Percentiles rank a stretch among this genome's conserved stretches.
Evolutionary conservation across 2,797 vertebrate species (phyloP).

Genomic region (Sciaenops ocellatus): DNA sequence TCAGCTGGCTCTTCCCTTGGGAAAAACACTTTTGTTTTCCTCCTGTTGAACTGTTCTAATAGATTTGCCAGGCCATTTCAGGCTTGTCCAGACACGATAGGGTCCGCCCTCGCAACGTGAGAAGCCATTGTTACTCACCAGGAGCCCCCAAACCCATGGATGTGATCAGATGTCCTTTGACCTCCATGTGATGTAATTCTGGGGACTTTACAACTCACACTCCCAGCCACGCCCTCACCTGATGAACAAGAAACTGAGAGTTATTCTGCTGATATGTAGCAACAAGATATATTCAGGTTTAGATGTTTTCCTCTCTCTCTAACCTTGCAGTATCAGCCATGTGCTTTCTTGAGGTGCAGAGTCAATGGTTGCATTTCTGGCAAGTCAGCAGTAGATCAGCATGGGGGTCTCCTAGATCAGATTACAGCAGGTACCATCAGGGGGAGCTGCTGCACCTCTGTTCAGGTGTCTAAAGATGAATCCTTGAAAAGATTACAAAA

Average conservation of each 20-base stretch:
- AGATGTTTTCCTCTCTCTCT: neutral
- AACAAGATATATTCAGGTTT: neutral
- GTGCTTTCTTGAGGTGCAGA: conserved; percentile 50
- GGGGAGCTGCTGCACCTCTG: conserved; percentile 52
- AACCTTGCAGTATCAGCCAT: conserved; percentile 70
- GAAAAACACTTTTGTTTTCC: conserved; percentile 61
- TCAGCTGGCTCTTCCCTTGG: conserved; percentile 53
- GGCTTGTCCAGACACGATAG: conserved; percentile 48
- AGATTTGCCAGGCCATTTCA: conserved; percentile 33
- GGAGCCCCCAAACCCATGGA: conserved; percentile 89
- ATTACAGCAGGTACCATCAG: conserved; percentile 46
- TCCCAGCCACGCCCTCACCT: conserved; percentile 75
- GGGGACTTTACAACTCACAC: conserved; percentile 71
- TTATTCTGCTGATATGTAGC: conserved; percentile 7
- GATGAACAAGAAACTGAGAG: conserved; percentile 20
- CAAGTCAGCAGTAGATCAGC: conserved; percentile 51
- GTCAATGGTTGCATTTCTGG: conserved; percentile 54
- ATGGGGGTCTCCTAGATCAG: conserved; percentile 36
- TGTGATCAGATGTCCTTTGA: conserved; percentile 90
- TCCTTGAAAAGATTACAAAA: conserved; percentile 21
- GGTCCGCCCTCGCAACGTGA: conserved; percentile 11
- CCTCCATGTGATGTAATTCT: conserved; percentile 86
- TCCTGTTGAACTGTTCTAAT: conserved; percentile 41
- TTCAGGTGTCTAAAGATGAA: conserved; percentile 36
- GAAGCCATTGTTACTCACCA: conserved; percentile 78